These are phyloP conservation scores for Euplagia quadripunctaria DNA, from an alignment of 2,888 invertebrate species.

Conservation along the genomic window DNA sequence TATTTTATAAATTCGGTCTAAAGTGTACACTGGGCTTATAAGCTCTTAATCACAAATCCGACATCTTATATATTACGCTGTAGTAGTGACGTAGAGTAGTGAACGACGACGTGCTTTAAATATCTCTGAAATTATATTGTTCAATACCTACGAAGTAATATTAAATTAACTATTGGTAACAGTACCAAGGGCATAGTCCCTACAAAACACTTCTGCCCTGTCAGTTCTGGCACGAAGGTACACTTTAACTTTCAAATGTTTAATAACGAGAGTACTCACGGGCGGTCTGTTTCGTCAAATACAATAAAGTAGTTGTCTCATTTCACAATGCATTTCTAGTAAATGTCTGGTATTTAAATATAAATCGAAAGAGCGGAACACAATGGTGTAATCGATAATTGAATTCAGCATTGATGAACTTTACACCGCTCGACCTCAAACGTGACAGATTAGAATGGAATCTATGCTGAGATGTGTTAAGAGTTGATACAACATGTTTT, in stretches of 20 bases:
- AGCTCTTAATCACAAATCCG: neutral
- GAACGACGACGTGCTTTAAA: neutral
- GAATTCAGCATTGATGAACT: conserved; percentile 88
- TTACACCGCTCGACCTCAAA: conserved; percentile 85
- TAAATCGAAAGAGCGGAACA: conserved; percentile 86
- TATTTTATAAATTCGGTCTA: neutral
- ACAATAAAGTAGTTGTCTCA: conserved; percentile 77
- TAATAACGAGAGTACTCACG: conserved; percentile 62
- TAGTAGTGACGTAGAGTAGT: neutral
- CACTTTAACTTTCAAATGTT: conserved; percentile 47
- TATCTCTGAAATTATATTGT: conserved; percentile 1
- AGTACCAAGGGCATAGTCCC: neutral
- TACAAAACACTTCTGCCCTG: conserved; percentile 26
- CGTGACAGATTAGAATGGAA: conserved; percentile 87
- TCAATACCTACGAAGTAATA: neutral
- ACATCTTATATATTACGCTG: neutral
- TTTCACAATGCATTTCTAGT: conserved; percentile 86
- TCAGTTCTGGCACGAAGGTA: conserved; percentile 13
- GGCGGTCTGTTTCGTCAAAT: conserved; percentile 80
- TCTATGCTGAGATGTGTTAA: conserved; percentile 64
- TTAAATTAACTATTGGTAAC: neutral
- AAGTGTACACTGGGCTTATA: neutral
- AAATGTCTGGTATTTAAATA: conserved; percentile 87
- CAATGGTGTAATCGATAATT: conserved; percentile 88
- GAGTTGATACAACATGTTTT: conserved; percentile 63